These are phyloP conservation scores for Oreocharis arfaki DNA, from an alignment of 2,113 vertebrate species.

Conservation along the genomic window DNA sequence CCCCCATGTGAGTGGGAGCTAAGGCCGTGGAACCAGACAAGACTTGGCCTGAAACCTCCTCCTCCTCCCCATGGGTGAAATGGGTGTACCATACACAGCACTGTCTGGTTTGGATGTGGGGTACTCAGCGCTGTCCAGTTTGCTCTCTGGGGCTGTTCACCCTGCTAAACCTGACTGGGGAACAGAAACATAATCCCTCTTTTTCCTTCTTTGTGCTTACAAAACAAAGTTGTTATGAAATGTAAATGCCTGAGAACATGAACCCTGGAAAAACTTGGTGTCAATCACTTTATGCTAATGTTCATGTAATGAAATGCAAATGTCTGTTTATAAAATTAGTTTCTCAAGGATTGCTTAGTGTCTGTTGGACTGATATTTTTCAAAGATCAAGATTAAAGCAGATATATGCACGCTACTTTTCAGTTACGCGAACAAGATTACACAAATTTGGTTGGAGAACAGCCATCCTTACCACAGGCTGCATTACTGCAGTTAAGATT, in stretches of 20 bases:
- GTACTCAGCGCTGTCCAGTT: neutral
- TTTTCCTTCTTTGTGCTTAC: neutral
- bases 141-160: neutral
- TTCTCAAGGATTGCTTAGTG: slow-evolving; percentile 22
- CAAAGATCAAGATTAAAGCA: neutral
- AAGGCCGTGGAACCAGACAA: neutral
- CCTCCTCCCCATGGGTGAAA: neutral
- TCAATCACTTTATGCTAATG: neutral
- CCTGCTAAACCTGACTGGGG: neutral
- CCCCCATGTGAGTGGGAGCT: fast-evolving
- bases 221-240: neutral
- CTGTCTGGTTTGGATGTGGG: fast-evolving
- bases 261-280: neutral
- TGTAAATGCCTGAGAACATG: neutral
- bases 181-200: neutral
- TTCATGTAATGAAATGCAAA: neutral
- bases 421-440: slow-evolving; percentile 19
- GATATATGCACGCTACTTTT: slow-evolving; percentile 1
- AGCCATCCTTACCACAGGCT: neutral
- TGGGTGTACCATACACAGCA: neutral
- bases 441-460: slow-evolving; percentile 11
- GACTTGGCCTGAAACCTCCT: neutral
- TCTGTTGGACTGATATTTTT: slow-evolving; percentile 8
- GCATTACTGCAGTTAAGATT: neutral
- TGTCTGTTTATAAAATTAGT: slow-evolving; percentile 10